Evolutionary conservation across 2,888 invertebrate genomes (phyloP).

Genomic region (Amphiduros pacificus): DNA sequence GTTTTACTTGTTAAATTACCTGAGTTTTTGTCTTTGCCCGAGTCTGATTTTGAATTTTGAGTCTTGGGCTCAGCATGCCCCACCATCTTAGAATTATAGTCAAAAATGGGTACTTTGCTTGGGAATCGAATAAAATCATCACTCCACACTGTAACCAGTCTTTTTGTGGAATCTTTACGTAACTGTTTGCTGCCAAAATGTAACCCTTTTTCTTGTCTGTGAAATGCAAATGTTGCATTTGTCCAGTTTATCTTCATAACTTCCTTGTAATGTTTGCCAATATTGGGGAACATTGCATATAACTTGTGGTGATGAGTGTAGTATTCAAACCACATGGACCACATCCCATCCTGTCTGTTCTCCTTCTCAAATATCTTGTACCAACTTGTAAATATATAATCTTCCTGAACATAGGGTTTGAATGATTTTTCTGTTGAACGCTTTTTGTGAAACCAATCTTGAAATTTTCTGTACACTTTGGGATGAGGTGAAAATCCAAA

Average conservation of each 20-base stretch:
- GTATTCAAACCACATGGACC: background rate
- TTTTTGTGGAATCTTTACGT: no score
- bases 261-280: no score
- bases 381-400: background rate
- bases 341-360: background rate
- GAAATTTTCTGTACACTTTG: background rate
- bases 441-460: background rate
- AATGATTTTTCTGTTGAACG: background rate
- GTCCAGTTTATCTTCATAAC: no score
- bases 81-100: no score
- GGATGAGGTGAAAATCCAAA: background rate
- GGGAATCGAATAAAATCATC: no score
- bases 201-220: background rate
- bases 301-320: background rate
- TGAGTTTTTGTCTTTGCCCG: no score
- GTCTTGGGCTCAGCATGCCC: no score
- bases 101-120: no score
- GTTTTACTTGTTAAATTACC: no score
- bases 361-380: background rate
- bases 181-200: background rate
- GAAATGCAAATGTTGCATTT: background rate
- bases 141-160: no score
- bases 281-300: background rate
- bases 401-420: background rate
- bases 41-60: no score